phyloP scores from a whole-genome alignment of 2,797 vertebrate genomes.

The Rhynchotus rufescens region DNA sequence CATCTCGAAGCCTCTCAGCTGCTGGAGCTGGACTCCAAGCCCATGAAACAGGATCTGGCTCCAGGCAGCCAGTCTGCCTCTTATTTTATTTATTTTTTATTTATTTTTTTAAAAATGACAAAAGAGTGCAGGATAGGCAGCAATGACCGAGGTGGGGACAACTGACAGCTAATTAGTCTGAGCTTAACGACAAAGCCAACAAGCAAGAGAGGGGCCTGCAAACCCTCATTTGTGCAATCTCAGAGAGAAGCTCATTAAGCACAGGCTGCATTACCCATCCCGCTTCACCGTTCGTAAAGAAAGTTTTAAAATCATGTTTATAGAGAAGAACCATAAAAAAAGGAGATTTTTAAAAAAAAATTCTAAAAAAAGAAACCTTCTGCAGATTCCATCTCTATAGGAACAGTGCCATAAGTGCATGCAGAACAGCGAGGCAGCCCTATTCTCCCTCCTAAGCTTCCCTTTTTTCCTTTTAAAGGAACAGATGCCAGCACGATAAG shows the following conservation, averaged over 20 bases:
- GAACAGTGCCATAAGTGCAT: conserved; percentile 57
- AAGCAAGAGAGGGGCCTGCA: conserved; percentile 43
- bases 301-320: conserved; percentile 52
- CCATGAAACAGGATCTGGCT: background rate
- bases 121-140: background rate
- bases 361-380: background rate
- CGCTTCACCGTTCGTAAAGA: background rate
- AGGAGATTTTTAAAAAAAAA: background rate
- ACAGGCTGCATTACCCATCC: conserved; percentile 45
- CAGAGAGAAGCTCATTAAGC: conserved; percentile 44
- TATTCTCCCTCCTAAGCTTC: conserved; percentile 44
- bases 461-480: conserved; percentile 58
- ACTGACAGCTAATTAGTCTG: conserved; percentile 44
- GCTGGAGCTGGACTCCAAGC: background rate
- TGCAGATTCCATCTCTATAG: conserved; percentile 56
- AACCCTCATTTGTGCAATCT: conserved; percentile 40
- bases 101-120: background rate
- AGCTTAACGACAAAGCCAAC: conserved; percentile 54
- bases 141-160: background rate
- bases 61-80: background rate
- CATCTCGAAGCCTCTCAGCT: background rate
- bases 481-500: conserved; percentile 41
- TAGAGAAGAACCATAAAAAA: background rate
- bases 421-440: conserved; percentile 35
- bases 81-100: background rate